These are phyloP conservation scores for Rhagonycha lutea DNA, from an alignment of 2,888 invertebrate genomes.

Conservation along the genomic window DNA sequence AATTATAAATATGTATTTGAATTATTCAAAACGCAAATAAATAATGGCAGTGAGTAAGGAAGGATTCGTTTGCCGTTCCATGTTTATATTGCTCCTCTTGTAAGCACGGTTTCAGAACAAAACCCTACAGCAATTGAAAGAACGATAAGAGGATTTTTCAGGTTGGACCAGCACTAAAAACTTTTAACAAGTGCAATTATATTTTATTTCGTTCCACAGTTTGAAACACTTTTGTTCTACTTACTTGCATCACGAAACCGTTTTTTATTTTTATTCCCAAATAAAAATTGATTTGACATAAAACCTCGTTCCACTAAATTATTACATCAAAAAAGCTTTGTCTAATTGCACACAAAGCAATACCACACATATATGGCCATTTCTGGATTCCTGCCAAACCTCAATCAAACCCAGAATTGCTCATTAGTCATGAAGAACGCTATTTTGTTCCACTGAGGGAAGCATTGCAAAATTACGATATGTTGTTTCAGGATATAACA, in stretches of 20 bases:
- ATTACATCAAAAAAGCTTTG: not conserved
- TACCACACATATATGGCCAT: not conserved
- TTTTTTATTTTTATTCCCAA: not conserved
- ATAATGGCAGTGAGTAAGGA: not conserved
- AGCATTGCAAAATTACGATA: not conserved
- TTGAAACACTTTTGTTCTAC: not conserved
- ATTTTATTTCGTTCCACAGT: not conserved
- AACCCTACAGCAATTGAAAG: not conserved
- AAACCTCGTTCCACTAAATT: not conserved
- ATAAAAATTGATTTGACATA: not conserved
- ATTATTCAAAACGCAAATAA: not conserved
- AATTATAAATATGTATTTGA: not conserved
- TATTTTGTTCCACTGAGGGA: not conserved
- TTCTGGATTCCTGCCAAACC: not conserved
- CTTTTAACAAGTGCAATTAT: not conserved
- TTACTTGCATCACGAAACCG: not conserved
- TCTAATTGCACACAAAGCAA: not conserved
- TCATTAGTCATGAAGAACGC: not conserved
- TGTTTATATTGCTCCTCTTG: not conserved
- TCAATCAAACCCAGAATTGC: not conserved
- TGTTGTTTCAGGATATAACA: not conserved
- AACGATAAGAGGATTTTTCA: not conserved
- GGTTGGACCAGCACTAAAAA: not conserved
- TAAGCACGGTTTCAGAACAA: not conserved
- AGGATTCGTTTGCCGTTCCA: not conserved